These are phyloP conservation scores for Meteorus colon DNA, from an alignment of 2,888 invertebrate species.

Conservation along the genomic window DNA sequence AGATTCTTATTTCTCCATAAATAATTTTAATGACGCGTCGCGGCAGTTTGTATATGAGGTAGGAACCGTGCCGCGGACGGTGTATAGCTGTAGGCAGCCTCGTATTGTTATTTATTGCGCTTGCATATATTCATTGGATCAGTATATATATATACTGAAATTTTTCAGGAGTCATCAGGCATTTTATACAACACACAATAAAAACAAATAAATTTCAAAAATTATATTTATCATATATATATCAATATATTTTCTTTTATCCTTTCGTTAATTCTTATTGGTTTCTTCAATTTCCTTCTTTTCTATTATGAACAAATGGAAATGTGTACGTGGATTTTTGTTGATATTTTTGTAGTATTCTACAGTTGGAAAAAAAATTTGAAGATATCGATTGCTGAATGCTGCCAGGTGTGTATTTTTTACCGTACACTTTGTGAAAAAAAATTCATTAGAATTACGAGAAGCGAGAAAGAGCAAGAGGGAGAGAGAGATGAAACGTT, in stretches of 20 bases:
- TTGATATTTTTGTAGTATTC: too few relatives aligned
- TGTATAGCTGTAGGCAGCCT: constrained; percentile 63
- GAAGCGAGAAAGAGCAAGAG: background rate
- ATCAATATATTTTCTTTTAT: background rate
- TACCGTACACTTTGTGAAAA: background rate
- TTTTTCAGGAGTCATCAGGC: constrained; percentile 10
- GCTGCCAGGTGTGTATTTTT: constrained; percentile 26
- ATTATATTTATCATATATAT: background rate
- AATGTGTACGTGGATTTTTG: too few relatives aligned
- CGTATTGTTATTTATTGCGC: constrained; percentile 66
- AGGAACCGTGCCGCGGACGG: constrained; percentile 54
- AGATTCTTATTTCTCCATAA: constrained; percentile 70
- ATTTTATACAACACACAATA: constrained; percentile 14
- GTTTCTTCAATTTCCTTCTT: too few relatives aligned
- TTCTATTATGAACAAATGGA: too few relatives aligned
- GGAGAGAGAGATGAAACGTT: constrained; percentile 17
- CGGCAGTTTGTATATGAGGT: constrained; percentile 64
- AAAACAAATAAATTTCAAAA: background rate
- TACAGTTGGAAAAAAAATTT: too few relatives aligned
- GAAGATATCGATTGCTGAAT: too few relatives aligned
- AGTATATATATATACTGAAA: constrained; percentile 16
- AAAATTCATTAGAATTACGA: constrained; percentile 13
- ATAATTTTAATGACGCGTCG: constrained; percentile 70
- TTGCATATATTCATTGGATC: constrained; percentile 50
- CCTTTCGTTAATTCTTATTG: constrained; percentile 4